phyloP scores from a whole-genome alignment of 2,797 vertebrate species.

The Peromyscus eremicus region DNA sequence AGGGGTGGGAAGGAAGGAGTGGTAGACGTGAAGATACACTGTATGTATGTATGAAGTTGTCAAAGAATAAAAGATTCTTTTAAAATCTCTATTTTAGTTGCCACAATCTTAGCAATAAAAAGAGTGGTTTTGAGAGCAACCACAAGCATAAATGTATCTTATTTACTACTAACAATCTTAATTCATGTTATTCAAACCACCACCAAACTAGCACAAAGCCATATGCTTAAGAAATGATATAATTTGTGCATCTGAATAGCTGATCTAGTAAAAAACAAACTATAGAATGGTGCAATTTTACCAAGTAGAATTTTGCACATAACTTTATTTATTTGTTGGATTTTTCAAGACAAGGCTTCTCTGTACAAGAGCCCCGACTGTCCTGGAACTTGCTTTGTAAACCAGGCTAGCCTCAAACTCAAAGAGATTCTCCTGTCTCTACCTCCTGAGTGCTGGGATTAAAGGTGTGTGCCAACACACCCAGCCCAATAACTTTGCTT shows the following conservation, averaged over 20 bases:
- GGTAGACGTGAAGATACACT: neutral
- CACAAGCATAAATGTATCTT: slow-evolving; percentile 16
- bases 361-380: neutral
- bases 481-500: neutral
- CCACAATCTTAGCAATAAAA: slow-evolving; percentile 40
- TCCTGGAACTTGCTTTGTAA: neutral
- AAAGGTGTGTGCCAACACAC: neutral
- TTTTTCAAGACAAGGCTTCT: neutral
- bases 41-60: neutral
- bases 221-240: neutral
- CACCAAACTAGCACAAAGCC: slow-evolving; percentile 13
- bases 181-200: neutral
- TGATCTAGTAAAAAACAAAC: neutral
- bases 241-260: slow-evolving; percentile 60
- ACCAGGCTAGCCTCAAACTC: neutral
- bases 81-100: slow-evolving; percentile 9
- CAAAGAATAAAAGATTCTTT: neutral
- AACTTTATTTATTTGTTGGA: neutral
- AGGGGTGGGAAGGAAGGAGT: no score
- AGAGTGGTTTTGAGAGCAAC: slow-evolving; percentile 16
- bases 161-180: slow-evolving; percentile 35
- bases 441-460: neutral
- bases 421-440: neutral
- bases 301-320: slow-evolving; percentile 35
- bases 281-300: neutral